These are phyloP conservation scores for Odontesthes bonariensis DNA, from an alignment of 2,113 vertebrate species.

Conservation along the genomic window DNA sequence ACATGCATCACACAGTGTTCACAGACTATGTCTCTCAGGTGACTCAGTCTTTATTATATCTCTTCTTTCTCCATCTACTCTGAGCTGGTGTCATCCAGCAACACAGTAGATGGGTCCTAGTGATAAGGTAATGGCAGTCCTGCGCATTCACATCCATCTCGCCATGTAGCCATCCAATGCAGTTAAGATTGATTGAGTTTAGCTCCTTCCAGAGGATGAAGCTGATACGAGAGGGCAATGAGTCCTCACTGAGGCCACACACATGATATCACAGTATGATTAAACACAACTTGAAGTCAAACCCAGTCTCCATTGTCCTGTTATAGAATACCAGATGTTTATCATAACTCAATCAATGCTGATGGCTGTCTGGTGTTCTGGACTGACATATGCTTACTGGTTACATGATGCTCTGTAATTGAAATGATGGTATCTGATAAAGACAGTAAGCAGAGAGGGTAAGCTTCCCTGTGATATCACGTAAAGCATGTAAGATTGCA, in stretches of 20 bases:
- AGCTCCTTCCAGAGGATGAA: slow-evolving; percentile 50
- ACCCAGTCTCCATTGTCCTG: slow-evolving; percentile 11
- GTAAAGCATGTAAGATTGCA: slow-evolving; percentile 25
- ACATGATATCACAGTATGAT: slow-evolving; percentile 63
- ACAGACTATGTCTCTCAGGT: not conserved
- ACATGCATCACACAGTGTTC: not conserved
- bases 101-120: slow-evolving; percentile 43
- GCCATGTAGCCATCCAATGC: slow-evolving; percentile 51
- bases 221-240: slow-evolving; percentile 63
- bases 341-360: slow-evolving; percentile 51
- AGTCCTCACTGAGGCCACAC: slow-evolving; percentile 46
- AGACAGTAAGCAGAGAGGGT: slow-evolving; percentile 27
- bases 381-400: slow-evolving; percentile 45
- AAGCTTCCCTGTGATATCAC: slow-evolving; percentile 19
- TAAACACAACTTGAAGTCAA: slow-evolving; percentile 25
- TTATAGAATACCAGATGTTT: slow-evolving; percentile 46
- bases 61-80: slow-evolving; percentile 6
- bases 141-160: slow-evolving; percentile 37
- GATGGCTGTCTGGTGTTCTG: slow-evolving; percentile 29
- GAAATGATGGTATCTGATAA: slow-evolving; percentile 64
- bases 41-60: not conserved
- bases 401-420: slow-evolving; percentile 42
- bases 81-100: slow-evolving; percentile 46
- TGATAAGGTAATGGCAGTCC: slow-evolving; percentile 63
- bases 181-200: slow-evolving; percentile 71